Base-by-base conservation (phyloP, 2,797 vertebrate genomes). In the Delichon dasypus region DNA sequence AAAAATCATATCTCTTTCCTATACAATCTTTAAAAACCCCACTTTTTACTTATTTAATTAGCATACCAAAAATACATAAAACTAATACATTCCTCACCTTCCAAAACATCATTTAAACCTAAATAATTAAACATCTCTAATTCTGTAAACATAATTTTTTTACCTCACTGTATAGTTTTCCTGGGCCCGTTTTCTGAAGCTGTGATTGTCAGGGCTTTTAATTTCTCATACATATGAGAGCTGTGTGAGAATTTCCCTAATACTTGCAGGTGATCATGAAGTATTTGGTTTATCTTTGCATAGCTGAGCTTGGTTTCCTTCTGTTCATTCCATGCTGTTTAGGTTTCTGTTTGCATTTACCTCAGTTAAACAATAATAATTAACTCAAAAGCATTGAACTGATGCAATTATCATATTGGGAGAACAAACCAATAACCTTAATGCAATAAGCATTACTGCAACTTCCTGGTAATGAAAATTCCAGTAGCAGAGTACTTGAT, bases 401-500 rank as follows among this genome's bases (percentile, higher is more conserved):
- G 86, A 75, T 78, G 53, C 50, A 90, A 27, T 77, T 88, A 27
- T n/a, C 25, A 4, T 78, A 62, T 48, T 89, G 71, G 61, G 67
- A 92, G 74, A 93, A 71, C 85, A 89, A 85, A 76, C 64, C 55
- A 79, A 75, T 81, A 72, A 61, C 44, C 40, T 5, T 50, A 78
- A 72, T 61, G 74, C 54, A 94, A 1, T 79, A 64, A 95, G 53
- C 32, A 38, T 86, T 87, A 90, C 45, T 91, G 76, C 76, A 40
- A 12, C 74, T 94, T 96, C 94, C 94, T 91, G 92, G 85, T 90
- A 65, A 82, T 90, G 64, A 93, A 90, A 88, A 95, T 95, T 95
- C 79, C 82, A 51, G 16, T 32, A 34, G 57, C 47, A 60, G 54
- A 73, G 79, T 73, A 50, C 21, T 60, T 64, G 68, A 89, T 93